Base-by-base conservation (phyloP, 2,888 invertebrate genomes). In the Trichacis sp. region DNA sequence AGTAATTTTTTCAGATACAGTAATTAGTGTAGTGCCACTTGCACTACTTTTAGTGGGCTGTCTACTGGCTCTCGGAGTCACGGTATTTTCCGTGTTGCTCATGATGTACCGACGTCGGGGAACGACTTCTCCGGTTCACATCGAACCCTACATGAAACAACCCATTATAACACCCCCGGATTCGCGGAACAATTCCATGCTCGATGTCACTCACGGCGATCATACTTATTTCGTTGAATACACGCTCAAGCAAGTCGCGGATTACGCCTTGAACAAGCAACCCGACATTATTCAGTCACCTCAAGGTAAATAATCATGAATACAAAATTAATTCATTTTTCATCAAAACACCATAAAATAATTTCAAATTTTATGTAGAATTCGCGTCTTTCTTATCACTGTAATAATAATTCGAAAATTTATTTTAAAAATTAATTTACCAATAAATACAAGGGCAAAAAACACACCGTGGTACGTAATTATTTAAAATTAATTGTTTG, bases 211-310 rank as follows among this genome's bases (percentile, higher is more conserved):
- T 69, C 92, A 93, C 29, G 93, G 93, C 51, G 93, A 94, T 73
- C 90, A 93, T 74, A 88, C 93, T 71, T 93, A 94, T 78, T 94
- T 94, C 38, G 94, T 94, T 15, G 93, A 94, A 9, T 94, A 94
- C 74, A 94, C 94, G 9, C 88, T 94, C 68, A 94, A 94, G 80
- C 83, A 79, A 69, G 83, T 80, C 64, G 74, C 80, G 59, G 84
- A 84, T 69, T 84, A 84, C 56, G 79, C 82, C 40, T 79, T 84
- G 52, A 82, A 81, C 75, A 84, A 83, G 73, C 92, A 92, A 73
- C 92, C 92, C 15, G 92, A 94, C 82, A 94, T 94, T 76, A 87
- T 94, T 71, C 94, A 91, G 83, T 92, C 93, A 59, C 93, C 93
- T 1, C 84, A 85, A 84, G 86, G 86, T 86, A n/a, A n/a, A n/a